These are phyloP conservation scores for Falco concolor DNA, from an alignment of 2,797 vertebrate genomes.

Conservation along the genomic window DNA sequence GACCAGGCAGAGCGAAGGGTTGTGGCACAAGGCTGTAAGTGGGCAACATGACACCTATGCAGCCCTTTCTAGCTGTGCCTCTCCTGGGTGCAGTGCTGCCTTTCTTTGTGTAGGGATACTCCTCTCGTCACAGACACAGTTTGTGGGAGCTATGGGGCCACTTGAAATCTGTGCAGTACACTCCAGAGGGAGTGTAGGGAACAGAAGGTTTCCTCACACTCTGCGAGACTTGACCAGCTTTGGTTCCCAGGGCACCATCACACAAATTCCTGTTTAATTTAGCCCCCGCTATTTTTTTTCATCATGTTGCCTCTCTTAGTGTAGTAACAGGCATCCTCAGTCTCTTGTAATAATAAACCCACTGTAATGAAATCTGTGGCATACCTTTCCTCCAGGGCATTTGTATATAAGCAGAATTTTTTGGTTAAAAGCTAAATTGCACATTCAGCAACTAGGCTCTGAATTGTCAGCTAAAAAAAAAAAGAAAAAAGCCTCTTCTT, in stretches of 20 bases:
- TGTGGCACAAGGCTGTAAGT: neutral
- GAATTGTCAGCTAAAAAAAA: neutral
- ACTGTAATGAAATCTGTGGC: neutral
- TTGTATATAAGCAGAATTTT: neutral
- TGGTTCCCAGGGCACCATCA: neutral
- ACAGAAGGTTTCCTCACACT: rapidly evolving
- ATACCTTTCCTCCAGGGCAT: neutral
- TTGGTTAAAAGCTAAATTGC: neutral
- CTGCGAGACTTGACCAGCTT: neutral
- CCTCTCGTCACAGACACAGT: neutral
- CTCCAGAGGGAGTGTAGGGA: neutral
- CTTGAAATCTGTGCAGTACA: neutral
- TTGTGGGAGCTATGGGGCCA: rapidly evolving
- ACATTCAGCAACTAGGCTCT: neutral
- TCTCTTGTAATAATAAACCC: neutral
- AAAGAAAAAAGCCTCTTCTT: neutral
- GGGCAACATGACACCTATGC: neutral
- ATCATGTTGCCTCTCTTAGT: neutral
- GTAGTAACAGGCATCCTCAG: neutral
- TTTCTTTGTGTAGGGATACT: neutral
- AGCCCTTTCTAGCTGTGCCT: neutral
- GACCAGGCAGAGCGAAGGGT: rapidly evolving
- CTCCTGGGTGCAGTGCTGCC: neutral
- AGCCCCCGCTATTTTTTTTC: neutral
- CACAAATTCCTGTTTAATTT: neutral